Evolutionary conservation across 2,797 vertebrate genomes (phyloP).

Genomic region (Emys orbicularis): DNA sequence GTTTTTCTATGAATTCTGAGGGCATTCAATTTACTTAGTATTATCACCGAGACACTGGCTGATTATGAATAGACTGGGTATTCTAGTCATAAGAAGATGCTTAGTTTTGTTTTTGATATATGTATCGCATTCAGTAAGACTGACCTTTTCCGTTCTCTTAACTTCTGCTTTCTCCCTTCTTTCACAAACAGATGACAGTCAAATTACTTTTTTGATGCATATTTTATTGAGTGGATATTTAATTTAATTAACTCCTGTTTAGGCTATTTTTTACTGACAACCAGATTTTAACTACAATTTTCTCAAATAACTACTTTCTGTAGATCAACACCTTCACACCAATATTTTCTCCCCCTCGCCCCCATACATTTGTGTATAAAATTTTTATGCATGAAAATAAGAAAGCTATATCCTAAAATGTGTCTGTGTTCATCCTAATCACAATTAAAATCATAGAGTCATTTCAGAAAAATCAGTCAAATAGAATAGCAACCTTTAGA

Average conservation of each 20-base stretch:
- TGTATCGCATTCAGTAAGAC: neutral
- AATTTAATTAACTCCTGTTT: neutral
- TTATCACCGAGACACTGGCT: neutral
- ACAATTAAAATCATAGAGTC: neutral
- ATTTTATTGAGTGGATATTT: neutral
- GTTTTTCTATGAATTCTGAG: neutral
- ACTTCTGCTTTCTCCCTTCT: neutral
- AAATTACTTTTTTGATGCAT: neutral
- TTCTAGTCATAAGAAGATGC: neutral
- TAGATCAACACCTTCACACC: neutral
- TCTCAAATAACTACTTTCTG: neutral
- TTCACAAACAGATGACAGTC: neutral
- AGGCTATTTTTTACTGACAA: neutral
- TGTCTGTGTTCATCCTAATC: neutral
- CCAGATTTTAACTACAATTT: neutral
- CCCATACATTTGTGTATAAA: neutral
- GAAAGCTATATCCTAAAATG: neutral
- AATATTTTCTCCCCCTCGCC: neutral
- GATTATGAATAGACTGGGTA: neutral
- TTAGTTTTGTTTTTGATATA: neutral
- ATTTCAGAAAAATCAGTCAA: neutral
- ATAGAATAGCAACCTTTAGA: neutral
- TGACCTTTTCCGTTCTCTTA: neutral
- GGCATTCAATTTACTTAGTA: neutral
- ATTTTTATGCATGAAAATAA: neutral